Percentiles rank a stretch among this genome's conserved stretches.
Evolutionary conservation across 2,797 vertebrate genomes (phyloP).

Genomic region (Odontamblyopus rebecca): DNA sequence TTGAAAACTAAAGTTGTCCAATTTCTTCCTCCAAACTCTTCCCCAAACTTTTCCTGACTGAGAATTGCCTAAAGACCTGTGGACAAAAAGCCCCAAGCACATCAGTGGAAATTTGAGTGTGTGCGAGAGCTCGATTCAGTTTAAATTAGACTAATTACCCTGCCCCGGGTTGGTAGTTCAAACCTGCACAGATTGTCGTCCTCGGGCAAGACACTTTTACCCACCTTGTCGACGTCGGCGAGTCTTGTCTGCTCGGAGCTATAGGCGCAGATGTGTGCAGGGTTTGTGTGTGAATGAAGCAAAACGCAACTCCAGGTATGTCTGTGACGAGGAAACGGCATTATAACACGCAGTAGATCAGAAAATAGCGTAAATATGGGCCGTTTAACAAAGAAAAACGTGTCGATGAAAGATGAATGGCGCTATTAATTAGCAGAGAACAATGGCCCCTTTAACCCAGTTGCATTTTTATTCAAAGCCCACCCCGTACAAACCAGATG

Average conservation of each 20-base stretch:
- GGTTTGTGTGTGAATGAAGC: too few relatives aligned
- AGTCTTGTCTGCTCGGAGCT: neutral
- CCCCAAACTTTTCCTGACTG: neutral
- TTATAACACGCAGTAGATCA: too few relatives aligned
- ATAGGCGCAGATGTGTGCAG: neutral
- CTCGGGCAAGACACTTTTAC: neutral
- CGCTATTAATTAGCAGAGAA: too few relatives aligned
- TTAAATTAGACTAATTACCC: neutral
- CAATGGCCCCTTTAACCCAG: neutral
- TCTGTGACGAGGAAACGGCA: too few relatives aligned
- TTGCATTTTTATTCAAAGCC: neutral
- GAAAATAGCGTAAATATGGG: too few relatives aligned
- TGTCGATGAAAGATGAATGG: too few relatives aligned
- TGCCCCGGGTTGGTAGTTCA: neutral
- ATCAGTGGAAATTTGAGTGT: neutral
- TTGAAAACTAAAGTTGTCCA: too few relatives aligned
- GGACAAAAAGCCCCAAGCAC: neutral
- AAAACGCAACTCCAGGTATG: too few relatives aligned
- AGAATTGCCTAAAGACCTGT: neutral
- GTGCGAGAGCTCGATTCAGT: neutral
- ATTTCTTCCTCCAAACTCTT: too few relatives aligned
- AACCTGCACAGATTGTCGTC: neutral
- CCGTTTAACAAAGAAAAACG: too few relatives aligned
- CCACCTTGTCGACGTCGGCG: neutral
- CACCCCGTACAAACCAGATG: neutral